Evolutionary conservation across 2,113 vertebrate species (phyloP), one percentile per base, ranked within the genome.

Genomic region (Arizona elegans): DNA sequence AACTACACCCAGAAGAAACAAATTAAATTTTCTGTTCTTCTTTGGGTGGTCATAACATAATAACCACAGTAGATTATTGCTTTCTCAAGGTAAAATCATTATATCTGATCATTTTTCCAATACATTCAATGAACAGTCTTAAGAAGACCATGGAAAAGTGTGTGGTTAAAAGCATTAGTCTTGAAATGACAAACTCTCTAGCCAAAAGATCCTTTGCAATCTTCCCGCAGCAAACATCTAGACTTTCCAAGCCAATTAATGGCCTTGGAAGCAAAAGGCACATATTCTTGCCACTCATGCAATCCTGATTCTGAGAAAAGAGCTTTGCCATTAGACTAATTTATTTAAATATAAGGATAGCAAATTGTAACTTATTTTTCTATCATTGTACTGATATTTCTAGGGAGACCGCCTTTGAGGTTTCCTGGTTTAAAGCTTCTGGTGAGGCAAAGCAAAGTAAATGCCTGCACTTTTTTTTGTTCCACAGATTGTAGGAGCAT

Each of bases 101-200:
- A 87, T 88, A 81, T 65, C 21, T 94, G 5, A 91, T 88, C 90
- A 95, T 95, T 92, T 91, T 12, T 56, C 58, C 86, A 8, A 90
- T 86, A 47, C 5, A 62, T 23, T 91, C 23, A 87, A 56, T 86
- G 3, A 47, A 91, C 24, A 6, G 15, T 43, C 7, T 43, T 56
- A 5, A 86, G 43, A 56, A 92, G 21, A 15, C 17, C n/a, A 5
- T 21, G 47, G 87, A 29, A n/a, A 47, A 89, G 13, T 50, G 0
- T 43, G 5, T 90, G 90, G 81, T 13, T 94, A 50, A 87, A 86
- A 1, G 50, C 3, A 33, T 90, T 87, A 91, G 88, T 89, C 90
- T 50, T 86, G 33, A 94, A 43, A 56, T 50, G 95, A 91, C 24
- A 75, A 87, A 23, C 88, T 3, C 7, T 47, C 26, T 10, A 13